Evolutionary conservation across 2,888 invertebrate species (phyloP).

Genomic region (Alviniconcha strummeri): DNA sequence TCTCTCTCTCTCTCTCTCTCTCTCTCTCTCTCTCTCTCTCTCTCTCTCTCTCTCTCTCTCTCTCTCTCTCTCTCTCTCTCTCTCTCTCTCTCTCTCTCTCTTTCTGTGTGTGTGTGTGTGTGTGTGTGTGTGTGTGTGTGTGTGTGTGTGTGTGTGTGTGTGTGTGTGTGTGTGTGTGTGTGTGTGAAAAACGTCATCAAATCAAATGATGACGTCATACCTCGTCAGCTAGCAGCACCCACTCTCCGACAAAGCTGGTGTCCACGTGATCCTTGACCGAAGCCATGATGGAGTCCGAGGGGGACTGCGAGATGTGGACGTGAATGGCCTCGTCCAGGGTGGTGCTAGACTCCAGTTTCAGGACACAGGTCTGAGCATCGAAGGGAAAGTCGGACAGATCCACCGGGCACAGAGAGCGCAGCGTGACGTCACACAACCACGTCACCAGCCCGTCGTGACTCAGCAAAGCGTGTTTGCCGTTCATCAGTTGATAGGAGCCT

Average conservation of each 20-base stretch:
- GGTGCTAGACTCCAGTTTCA: constrained; percentile 20
- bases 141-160: background rate
- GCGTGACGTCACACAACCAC: constrained; percentile 35
- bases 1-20: constrained; percentile 14
- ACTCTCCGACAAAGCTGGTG: constrained; percentile 24
- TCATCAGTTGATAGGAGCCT: constrained; percentile 26
- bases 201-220: background rate
- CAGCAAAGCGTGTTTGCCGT: constrained; percentile 31
- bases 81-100: background rate
- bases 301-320: constrained; percentile 29
- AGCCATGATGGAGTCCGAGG: constrained; percentile 13
- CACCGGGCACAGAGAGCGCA: constrained; percentile 31
- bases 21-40: constrained; percentile 5
- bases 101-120: background rate
- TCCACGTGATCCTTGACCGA: constrained; percentile 27
- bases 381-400: constrained; percentile 38
- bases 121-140: constrained; percentile 17
- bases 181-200: background rate
- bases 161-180: background rate
- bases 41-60: constrained; percentile 13
- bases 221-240: constrained; percentile 25
- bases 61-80: constrained; percentile 5
- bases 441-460: constrained; percentile 30
- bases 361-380: constrained; percentile 34
- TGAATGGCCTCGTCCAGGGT: constrained; percentile 33